phyloP scores from a whole-genome alignment of 30 jellyfish, hydroid and myxozoan species.

The Mastigias papua region DNA sequence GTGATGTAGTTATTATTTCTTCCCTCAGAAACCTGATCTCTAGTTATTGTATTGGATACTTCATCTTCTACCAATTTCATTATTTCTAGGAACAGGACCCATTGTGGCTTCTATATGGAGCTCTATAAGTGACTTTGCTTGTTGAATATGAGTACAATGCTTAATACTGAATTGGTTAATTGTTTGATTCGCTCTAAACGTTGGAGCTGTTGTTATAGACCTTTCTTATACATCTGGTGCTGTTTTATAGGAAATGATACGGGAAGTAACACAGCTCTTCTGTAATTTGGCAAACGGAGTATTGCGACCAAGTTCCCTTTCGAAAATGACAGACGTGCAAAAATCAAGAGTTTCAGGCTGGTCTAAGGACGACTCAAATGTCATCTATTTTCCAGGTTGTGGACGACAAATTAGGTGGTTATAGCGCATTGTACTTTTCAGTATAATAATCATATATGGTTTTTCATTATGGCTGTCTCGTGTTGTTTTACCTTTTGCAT shows the following conservation, averaged over 20 bases:
- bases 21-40: too few relatives aligned
- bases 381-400: slow-evolving; percentile 54
- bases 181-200: too few relatives aligned
- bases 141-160: too few relatives aligned
- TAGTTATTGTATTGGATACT: neutral
- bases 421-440: neutral
- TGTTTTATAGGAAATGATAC: slow-evolving; percentile 45
- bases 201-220: neutral
- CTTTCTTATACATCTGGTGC: too few relatives aligned
- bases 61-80: neutral
- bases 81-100: too few relatives aligned
- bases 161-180: too few relatives aligned
- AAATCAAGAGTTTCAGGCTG: slow-evolving; percentile 39
- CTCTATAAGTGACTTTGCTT: too few relatives aligned
- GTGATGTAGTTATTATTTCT: too few relatives aligned
- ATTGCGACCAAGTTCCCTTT: slow-evolving; percentile 34
- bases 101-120: too few relatives aligned
- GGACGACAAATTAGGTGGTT: slow-evolving; percentile 66
- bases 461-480: too few relatives aligned
- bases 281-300: slow-evolving; percentile 72
- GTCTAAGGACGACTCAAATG: slow-evolving; percentile 31
- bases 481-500: too few relatives aligned
- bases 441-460: too few relatives aligned
- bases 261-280: slow-evolving; percentile 46
- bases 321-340: slow-evolving; percentile 28